Conservation (phyloP, 1,140 invertebrate species). For the Dermatophagoides farinae region DNA sequence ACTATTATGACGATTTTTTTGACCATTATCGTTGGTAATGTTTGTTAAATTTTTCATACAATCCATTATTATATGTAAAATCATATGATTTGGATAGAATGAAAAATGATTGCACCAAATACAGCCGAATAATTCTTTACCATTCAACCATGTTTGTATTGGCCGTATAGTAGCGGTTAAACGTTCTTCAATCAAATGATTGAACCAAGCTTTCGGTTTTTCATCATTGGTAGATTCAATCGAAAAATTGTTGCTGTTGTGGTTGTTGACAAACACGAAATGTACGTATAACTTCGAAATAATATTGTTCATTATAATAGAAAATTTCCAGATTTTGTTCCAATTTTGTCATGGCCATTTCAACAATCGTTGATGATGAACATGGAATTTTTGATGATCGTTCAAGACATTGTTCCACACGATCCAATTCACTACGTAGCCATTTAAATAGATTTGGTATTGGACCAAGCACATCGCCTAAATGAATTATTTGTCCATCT, state of each 20-base stretch:
- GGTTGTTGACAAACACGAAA: neutral
- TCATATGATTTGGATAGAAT: constrained; percentile 18
- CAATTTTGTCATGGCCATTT: constrained; percentile 23
- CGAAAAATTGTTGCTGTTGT: neutral
- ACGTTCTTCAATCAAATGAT: constrained; percentile 25
- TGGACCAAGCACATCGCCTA: constrained; percentile 12
- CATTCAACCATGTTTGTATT: constrained; percentile 16
- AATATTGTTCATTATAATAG: constrained; percentile 26
- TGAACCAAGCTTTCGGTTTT: constrained; percentile 29
- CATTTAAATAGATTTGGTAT: constrained; percentile 9
- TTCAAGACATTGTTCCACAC: neutral
- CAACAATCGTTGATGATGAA: constrained; percentile 10
- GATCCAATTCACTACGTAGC: neutral
- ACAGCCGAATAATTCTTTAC: constrained; percentile 18
- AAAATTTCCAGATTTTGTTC: constrained; percentile 30
- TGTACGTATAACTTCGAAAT: constrained; percentile 25
- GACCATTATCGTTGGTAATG: constrained; percentile 5
- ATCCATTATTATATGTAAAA: constrained; percentile 19
- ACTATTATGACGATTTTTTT: neutral
- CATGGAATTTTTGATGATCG: neutral
- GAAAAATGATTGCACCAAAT: constrained; percentile 19
- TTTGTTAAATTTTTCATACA: constrained; percentile 12
- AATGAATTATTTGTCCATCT: neutral
- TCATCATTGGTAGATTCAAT: constrained; percentile 18
- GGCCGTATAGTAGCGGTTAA: constrained; percentile 22